Conservation (phyloP, 2,888 invertebrate genomes). For the Periphyllus acericola region DNA sequence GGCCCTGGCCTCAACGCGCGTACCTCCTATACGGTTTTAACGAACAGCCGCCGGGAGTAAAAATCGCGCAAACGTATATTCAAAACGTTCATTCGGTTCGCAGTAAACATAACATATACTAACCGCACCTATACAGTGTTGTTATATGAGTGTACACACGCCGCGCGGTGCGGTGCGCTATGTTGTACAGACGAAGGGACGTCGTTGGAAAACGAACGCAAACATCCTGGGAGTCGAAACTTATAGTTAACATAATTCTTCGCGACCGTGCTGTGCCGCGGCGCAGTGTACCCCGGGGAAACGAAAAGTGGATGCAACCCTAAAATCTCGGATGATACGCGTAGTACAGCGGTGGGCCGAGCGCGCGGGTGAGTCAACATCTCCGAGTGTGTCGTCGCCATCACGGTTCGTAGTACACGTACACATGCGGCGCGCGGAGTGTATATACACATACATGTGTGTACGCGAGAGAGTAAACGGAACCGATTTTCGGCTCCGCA, state of each 20-base stretch:
- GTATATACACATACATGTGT: no score
- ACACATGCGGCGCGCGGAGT: no score
- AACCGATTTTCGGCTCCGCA: constrained; percentile 11
- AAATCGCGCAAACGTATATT: neutral
- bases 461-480: neutral
- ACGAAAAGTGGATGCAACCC: constrained; percentile 39
- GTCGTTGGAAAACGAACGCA: constrained; percentile 30
- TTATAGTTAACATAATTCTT: constrained; percentile 52
- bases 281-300: constrained; percentile 37
- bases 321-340: constrained; percentile 34
- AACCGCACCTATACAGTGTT: constrained; percentile 2
- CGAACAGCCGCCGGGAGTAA: neutral
- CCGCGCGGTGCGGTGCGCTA: neutral
- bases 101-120: neutral
- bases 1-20: no score
- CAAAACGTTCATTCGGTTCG: constrained; percentile 9
- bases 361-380: constrained; percentile 43
- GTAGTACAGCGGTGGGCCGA: neutral
- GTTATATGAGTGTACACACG: no score
- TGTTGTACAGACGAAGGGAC: neutral
- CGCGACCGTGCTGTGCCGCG: neutral
- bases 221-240: constrained; percentile 45
- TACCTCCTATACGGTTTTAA: neutral
- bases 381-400: neutral
- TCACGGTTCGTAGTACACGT: neutral